Conservation (phyloP, 2,888 invertebrate genomes). For the Brachycybe producta region DNA sequence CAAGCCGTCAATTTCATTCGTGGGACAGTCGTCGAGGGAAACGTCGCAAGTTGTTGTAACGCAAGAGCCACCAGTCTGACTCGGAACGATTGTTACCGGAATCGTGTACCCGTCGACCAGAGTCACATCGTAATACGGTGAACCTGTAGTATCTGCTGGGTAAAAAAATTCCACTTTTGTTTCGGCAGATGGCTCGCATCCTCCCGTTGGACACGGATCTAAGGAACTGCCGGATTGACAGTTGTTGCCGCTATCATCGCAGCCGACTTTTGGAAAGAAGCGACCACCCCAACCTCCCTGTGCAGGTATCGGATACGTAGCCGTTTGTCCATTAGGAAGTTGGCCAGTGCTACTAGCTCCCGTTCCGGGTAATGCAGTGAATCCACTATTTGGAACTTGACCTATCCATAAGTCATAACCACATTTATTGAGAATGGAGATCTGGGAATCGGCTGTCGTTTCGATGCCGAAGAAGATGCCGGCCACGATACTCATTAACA, state of each 20-base stretch:
- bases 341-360: neutral
- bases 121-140: constrained; percentile 13
- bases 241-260: constrained; percentile 11
- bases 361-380: neutral
- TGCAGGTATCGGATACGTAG: constrained; percentile 3
- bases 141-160: neutral
- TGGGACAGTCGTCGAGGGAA: constrained; percentile 5
- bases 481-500: too few species aligned
- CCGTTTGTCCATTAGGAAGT: neutral
- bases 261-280: constrained; percentile 11
- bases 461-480: too few species aligned
- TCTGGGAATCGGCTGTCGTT: too few species aligned
- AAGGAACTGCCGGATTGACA: constrained; percentile 5
- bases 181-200: constrained; percentile 9
- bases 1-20: constrained; percentile 12
- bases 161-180: constrained; percentile 10
- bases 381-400: constrained; percentile 2
- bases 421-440: neutral
- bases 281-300: constrained; percentile 6
- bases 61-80: neutral
- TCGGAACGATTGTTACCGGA: constrained; percentile 7
- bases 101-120: constrained; percentile 14
- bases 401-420: neutral
- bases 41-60: constrained; percentile 5
- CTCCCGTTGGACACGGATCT: neutral